These are phyloP conservation scores for Smittia sp. DNA, from an alignment of 2,888 invertebrate genomes.

Conservation along the genomic window DNA sequence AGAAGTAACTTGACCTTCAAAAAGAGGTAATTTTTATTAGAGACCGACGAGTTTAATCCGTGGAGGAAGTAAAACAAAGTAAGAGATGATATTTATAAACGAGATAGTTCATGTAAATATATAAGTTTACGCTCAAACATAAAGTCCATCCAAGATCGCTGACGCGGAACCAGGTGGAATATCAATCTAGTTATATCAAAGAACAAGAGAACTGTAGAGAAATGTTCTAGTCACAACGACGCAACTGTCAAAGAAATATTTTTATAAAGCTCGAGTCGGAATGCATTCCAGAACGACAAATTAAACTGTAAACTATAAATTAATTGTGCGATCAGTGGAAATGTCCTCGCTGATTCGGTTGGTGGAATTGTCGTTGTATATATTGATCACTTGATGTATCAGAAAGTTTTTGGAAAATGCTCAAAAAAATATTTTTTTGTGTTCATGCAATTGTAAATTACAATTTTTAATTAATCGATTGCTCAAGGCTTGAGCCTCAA, in stretches of 20 bases:
- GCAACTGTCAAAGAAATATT: neutral
- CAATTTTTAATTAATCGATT: too few relatives aligned
- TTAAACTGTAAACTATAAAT: too few relatives aligned
- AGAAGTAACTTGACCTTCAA: neutral
- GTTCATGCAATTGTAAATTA: too few relatives aligned
- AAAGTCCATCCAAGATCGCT: neutral
- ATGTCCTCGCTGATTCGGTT: too few relatives aligned
- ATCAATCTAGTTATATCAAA: constrained; percentile 6
- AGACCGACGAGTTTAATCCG: too few relatives aligned
- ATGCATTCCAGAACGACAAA: neutral
- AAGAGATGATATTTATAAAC: too few relatives aligned
- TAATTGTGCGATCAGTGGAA: too few relatives aligned
- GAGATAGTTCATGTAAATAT: neutral
- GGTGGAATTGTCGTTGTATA: constrained; percentile 2
- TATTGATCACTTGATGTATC: constrained; percentile 1
- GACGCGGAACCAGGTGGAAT: neutral
- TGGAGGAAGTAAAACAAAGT: too few relatives aligned
- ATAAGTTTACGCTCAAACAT: neutral
- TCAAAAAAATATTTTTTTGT: neutral
- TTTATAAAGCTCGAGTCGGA: neutral
- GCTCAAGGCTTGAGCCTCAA: too few relatives aligned
- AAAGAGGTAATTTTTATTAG: neutral
- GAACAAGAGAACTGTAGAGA: neutral
- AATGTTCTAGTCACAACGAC: constrained; percentile 1
- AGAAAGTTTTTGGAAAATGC: neutral